Conservation (phyloP, 2,888 invertebrate genomes). For the Lucinisca nassula region DNA sequence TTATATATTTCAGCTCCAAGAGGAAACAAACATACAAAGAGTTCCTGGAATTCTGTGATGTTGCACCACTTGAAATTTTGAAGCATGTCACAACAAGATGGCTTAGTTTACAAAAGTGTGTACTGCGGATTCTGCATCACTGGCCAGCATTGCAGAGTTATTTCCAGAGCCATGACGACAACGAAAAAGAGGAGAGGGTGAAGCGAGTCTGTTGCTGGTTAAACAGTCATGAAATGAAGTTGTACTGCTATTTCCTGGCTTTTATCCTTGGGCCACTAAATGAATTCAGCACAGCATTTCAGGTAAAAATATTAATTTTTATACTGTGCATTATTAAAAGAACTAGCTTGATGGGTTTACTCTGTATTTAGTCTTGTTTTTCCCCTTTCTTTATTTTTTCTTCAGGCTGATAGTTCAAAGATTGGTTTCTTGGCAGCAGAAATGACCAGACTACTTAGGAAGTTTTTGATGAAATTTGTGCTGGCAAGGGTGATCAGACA, state of each 20-base stretch:
- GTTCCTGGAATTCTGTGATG: slow-evolving; percentile 24
- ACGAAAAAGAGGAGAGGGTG: slow-evolving; percentile 19
- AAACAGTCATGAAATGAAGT: slow-evolving; percentile 7
- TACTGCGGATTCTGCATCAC: slow-evolving; percentile 25
- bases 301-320: too few relatives aligned
- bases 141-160: slow-evolving; percentile 30
- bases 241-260: slow-evolving; percentile 25
- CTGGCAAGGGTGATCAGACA: not conserved
- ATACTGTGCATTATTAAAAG: too few relatives aligned
- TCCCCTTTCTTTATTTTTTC: not conserved
- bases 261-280: slow-evolving; percentile 17
- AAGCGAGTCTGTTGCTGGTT: not conserved
- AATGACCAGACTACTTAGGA: not conserved
- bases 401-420: not conserved
- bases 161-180: slow-evolving; percentile 41
- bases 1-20: slow-evolving; percentile 33
- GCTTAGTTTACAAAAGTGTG: slow-evolving; percentile 13
- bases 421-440: not conserved
- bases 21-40: slow-evolving; percentile 31
- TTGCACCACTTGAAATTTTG: slow-evolving; percentile 27
- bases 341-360: too few relatives aligned
- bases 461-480: not conserved
- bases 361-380: too few relatives aligned
- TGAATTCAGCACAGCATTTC: slow-evolving; percentile 23
- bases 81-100: slow-evolving; percentile 45